Evolutionary conservation across 2,113 vertebrate species (phyloP), one percentile per base, ranked within the genome.

Genomic region (Galemys pyrenaicus): DNA sequence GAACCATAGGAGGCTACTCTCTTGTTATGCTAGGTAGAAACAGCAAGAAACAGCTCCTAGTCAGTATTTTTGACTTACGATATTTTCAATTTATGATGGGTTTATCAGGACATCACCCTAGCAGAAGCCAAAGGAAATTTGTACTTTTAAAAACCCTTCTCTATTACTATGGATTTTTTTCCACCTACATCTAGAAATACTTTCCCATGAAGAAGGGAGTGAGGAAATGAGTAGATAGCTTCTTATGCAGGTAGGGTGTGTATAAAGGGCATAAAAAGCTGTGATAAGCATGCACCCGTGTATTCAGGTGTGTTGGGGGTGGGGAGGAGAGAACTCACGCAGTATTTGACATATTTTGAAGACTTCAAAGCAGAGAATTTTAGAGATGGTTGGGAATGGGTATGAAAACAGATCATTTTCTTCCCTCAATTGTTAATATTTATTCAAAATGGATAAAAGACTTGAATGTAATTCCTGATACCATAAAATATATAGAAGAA

Each of bases 201-300:
- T 86, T 73, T 65, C n/a, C 37, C 3, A 0, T 0, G 3, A 35
- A 8, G 15, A 19, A 8, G 12, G 24, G 7, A 26, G 1, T 9
- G 16, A 1, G 8, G 9, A 2, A 37, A 41, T 37, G 35, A 79
- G 58, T 35, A 11, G 60, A 9, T 3, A 35, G 79, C 22, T 75
- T 49, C 70, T 65, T 74, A 28, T 20, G 13, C 1, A 6, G 37
- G 41, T 30, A 77, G 7, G 54, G 77, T 8, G 8, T 2, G 0
- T 41, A 30, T 19, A 56, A 39, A 65, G 30, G 9, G 24, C 19
- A 9, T 74, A 54, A 3, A 22, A 12, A 49, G 41, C 5, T 67
- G n/a, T 12, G 51, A 60, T 35, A 4, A 75, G 24, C 37, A 6
- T 2, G 3, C 4, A 32, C 70, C 13, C 26, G 11, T 39, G 32